Percentiles rank a stretch among this genome's conserved stretches.
phyloP scores from a whole-genome alignment of 2,888 invertebrate species.

The Himalopsyche kuldschensis region DNA sequence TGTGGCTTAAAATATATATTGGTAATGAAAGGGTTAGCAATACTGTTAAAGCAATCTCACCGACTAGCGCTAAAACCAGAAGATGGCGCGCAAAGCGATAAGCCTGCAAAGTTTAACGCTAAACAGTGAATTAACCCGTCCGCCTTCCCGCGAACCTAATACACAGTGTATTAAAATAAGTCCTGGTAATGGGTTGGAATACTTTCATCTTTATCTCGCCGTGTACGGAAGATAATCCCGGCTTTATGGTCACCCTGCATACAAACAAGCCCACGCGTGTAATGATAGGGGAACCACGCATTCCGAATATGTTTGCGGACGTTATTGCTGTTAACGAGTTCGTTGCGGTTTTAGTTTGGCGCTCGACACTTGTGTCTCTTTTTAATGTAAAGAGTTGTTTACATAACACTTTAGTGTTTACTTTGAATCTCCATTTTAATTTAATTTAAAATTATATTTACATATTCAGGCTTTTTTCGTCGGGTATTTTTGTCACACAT shows the following conservation, averaged over 20 bases:
- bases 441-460: too few species aligned
- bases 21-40: not conserved
- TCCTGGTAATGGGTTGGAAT: constrained; percentile 32
- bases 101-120: constrained; percentile 24
- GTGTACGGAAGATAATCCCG: constrained; percentile 35
- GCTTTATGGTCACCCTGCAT: constrained; percentile 21
- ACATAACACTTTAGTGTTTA: not conserved
- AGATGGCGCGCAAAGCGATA: constrained; percentile 18
- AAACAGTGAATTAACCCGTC: constrained; percentile 39
- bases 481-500: too few species aligned
- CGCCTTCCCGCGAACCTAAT: constrained; percentile 26
- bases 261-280: not conserved
- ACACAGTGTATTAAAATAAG: constrained; percentile 34
- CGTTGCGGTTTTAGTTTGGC: not conserved
- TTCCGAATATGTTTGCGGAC: not conserved
- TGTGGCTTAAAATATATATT: not conserved
- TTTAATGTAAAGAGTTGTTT: not conserved
- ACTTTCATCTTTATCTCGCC: constrained; percentile 34
- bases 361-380: not conserved
- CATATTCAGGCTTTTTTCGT: too few species aligned
- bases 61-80: not conserved
- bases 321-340: not conserved
- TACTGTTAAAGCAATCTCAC: constrained; percentile 6
- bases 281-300: not conserved
- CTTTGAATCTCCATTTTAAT: too few species aligned